Conservation (phyloP, 2,113 vertebrate species). For the Oryzias curvinotus region DNA sequence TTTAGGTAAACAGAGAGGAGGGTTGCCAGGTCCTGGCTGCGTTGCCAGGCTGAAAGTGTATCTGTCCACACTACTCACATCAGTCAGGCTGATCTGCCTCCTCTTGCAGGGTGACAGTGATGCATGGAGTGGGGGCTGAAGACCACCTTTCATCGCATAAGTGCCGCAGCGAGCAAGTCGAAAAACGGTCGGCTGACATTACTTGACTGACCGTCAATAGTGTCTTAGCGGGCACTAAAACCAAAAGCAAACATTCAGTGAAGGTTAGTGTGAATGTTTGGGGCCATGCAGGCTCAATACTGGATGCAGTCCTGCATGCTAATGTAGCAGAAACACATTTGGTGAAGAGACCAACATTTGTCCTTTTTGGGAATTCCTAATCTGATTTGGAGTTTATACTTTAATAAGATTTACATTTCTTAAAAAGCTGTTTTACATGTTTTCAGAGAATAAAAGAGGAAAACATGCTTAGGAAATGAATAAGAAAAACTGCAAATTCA, state of each 20-base stretch:
- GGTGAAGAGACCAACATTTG: constrained; percentile 53
- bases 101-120: constrained; percentile 39
- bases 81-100: constrained; percentile 70
- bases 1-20: constrained; percentile 87
- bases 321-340: constrained; percentile 22
- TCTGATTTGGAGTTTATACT: constrained; percentile 56
- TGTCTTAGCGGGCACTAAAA: constrained; percentile 83
- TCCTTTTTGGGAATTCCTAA: constrained; percentile 47
- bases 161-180: constrained; percentile 80
- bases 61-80: constrained; percentile 68
- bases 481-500: constrained; percentile 8
- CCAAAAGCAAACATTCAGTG: constrained; percentile 73
- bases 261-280: constrained; percentile 47
- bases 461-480: constrained; percentile 61
- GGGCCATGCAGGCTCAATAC: constrained; percentile 6
- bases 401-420: constrained; percentile 69
- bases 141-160: constrained; percentile 84
- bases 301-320: constrained; percentile 19
- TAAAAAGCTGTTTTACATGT: constrained; percentile 55
- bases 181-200: constrained; percentile 91
- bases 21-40: constrained; percentile 54
- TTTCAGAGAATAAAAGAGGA: constrained; percentile 31
- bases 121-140: constrained; percentile 56
- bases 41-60: constrained; percentile 88
- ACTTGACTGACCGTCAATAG: constrained; percentile 87